phyloP scores from a whole-genome alignment of 2,113 vertebrate genomes.

The Xiphorhynchus elegans region DNA sequence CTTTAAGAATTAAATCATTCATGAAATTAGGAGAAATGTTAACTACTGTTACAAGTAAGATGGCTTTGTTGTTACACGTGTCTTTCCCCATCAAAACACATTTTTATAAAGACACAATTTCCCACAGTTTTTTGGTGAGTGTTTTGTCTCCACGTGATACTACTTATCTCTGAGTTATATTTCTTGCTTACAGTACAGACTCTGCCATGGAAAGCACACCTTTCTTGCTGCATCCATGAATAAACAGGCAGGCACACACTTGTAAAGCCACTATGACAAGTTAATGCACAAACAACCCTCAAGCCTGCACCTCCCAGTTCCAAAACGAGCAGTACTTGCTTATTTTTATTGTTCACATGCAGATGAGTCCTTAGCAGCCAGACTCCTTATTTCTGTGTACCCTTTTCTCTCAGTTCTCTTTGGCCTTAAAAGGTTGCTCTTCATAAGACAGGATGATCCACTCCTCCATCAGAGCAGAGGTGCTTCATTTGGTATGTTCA shows the following conservation, averaged over 20 bases:
- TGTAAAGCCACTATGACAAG: slow-evolving; percentile 49
- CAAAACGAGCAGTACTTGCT: neutral
- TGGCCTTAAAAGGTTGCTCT: neutral
- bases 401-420: neutral
- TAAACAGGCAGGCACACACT: slow-evolving; percentile 48
- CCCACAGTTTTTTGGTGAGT: slow-evolving; percentile 6
- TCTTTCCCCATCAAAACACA: slow-evolving; percentile 6
- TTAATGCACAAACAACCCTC: slow-evolving; percentile 26
- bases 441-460: neutral
- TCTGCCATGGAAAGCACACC: neutral
- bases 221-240: neutral
- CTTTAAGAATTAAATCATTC: slow-evolving; percentile 3
- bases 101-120: slow-evolving; percentile 32
- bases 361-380: neutral
- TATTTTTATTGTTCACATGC: slow-evolving; percentile 8
- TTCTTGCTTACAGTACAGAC: neutral
- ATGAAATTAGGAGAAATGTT: slow-evolving; percentile 37
- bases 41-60: neutral
- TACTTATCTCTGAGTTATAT: neutral
- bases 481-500: neutral
- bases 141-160: neutral
- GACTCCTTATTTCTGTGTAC: neutral
- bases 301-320: slow-evolving; percentile 19
- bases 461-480: neutral
- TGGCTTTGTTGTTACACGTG: neutral